These are phyloP conservation scores for Venustaconcha ellipsiformis DNA, from an alignment of 1,140 invertebrate species.

Conservation along the genomic window DNA sequence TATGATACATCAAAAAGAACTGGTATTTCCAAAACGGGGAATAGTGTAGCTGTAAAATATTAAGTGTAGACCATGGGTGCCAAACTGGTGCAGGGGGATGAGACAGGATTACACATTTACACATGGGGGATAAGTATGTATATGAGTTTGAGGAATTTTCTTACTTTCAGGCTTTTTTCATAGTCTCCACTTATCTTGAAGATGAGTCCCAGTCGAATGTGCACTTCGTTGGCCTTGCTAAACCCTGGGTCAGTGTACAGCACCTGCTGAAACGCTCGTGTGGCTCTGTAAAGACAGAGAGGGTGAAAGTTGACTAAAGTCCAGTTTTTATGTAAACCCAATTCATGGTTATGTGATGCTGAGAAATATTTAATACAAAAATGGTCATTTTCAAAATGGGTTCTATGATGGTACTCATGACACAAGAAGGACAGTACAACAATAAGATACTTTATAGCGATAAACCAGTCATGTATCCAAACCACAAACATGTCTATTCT, in stretches of 20 bases:
- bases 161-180: conserved; percentile 81
- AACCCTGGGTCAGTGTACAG: conserved; percentile 92
- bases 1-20: no score
- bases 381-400: no score
- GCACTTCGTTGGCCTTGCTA: conserved; percentile 89
- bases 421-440: no score
- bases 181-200: conserved; percentile 91
- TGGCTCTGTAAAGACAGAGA: conserved; percentile 78
- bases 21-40: no score
- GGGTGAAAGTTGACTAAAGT: not conserved
- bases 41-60: no score
- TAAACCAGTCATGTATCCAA: no score
- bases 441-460: no score
- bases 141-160: not conserved
- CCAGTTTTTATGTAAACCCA: no score
- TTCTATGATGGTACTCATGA: no score
- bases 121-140: not conserved
- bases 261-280: conserved; percentile 90
- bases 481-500: no score
- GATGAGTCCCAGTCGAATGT: conserved; percentile 92
- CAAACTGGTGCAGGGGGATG: not conserved
- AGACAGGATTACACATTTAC: not conserved
- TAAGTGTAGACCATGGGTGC: not conserved
- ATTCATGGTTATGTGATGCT: no score
- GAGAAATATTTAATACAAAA: no score